A percentile compares a stretch with the other conserved stretches of the same genome.
These are phyloP conservation scores for Herpailurus yagouaroundi DNA, from an alignment of 2,113 vertebrate genomes.

Conservation along the genomic window DNA sequence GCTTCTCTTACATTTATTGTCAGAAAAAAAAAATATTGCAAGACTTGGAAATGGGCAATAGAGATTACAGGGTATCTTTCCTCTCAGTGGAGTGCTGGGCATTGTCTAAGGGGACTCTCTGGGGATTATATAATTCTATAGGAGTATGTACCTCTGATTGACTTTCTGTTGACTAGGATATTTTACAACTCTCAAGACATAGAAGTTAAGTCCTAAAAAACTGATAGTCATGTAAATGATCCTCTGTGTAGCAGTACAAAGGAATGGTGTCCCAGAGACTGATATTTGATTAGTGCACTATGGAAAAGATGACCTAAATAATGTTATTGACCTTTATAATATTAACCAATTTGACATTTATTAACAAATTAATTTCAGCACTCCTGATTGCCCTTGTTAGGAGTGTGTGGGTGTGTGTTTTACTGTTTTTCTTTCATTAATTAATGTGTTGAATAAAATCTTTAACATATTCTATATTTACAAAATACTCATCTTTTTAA, in stretches of 20 bases:
- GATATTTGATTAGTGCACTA: neutral
- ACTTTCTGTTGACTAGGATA: neutral
- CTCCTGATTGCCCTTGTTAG: neutral
- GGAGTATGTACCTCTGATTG: neutral
- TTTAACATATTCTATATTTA: neutral
- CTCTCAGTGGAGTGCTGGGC: neutral
- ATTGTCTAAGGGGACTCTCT: neutral
- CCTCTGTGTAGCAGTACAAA: neutral
- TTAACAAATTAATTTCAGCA: conserved; percentile 17
- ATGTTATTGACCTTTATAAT: neutral
- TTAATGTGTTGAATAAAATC: neutral
- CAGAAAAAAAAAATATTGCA: neutral
- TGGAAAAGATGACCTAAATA: neutral
- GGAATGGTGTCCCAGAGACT: neutral
- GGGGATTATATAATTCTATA: neutral
- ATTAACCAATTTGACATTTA: neutral
- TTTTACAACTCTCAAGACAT: neutral
- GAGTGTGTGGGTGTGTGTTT: neutral
- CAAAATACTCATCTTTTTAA: neutral
- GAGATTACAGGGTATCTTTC: neutral
- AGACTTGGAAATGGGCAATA: neutral
- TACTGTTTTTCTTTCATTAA: neutral
- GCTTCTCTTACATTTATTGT: neutral
- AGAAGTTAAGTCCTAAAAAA: neutral
- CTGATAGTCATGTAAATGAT: neutral